These are phyloP conservation scores for Argyrosomus japonicus DNA, from an alignment of 2,113 vertebrate genomes.

Conservation along the genomic window DNA sequence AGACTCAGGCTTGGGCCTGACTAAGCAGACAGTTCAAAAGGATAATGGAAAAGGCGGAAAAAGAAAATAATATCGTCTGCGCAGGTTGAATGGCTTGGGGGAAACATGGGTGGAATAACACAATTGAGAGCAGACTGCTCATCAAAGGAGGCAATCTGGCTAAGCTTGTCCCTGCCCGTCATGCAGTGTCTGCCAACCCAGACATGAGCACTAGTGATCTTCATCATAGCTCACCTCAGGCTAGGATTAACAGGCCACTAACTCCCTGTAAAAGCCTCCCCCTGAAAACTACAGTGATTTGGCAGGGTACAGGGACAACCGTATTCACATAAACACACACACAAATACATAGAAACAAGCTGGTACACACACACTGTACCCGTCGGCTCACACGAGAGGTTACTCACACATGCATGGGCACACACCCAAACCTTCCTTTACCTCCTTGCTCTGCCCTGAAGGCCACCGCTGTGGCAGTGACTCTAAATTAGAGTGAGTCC, in stretches of 20 bases:
- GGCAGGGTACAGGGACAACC: constrained; percentile 32
- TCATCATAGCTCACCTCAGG: constrained; percentile 78
- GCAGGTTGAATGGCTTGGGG: constrained; percentile 73
- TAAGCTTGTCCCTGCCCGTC: constrained; percentile 71
- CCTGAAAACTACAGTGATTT: constrained; percentile 49
- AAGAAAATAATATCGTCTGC: constrained; percentile 71
- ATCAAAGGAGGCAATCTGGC: constrained; percentile 79
- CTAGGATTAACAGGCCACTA: constrained; percentile 78
- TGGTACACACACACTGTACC: constrained; percentile 16
- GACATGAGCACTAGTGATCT: constrained; percentile 76
- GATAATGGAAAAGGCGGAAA: constrained; percentile 70
- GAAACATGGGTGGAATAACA: constrained; percentile 71
- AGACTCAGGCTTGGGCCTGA: constrained; percentile 52
- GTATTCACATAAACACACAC: constrained; percentile 21
- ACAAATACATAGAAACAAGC: background rate
- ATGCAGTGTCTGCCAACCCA: constrained; percentile 61
- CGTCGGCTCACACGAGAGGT: constrained; percentile 7
- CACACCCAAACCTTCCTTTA: constrained; percentile 25
- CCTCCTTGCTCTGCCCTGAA: constrained; percentile 17
- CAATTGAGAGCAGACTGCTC: constrained; percentile 75
- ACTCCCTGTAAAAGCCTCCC: constrained; percentile 66
- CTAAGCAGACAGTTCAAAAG: constrained; percentile 75
- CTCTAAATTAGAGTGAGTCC: constrained; percentile 48
- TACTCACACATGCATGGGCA: background rate
- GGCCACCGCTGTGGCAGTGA: constrained; percentile 11